Conservation (phyloP, 2,888 invertebrate species). For the Coelopa pilipes region DNA sequence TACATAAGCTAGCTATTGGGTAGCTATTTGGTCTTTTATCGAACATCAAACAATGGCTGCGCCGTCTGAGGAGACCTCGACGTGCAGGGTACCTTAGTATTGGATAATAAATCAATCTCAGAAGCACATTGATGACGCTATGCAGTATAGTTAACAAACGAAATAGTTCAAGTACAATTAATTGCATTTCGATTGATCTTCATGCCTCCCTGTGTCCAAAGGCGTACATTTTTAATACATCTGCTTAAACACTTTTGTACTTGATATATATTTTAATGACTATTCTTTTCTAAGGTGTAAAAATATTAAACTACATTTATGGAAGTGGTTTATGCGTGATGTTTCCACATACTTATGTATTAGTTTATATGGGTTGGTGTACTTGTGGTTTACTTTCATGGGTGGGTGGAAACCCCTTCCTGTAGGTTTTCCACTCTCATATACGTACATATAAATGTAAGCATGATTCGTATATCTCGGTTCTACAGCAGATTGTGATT, state of each 20-base stretch:
- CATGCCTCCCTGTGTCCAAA: no score
- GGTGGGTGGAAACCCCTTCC: conserved; percentile 28
- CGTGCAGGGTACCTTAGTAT: no score
- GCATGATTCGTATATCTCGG: conserved; percentile 4
- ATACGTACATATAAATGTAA: neutral
- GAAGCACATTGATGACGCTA: no score
- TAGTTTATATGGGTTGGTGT: conserved; percentile 4
- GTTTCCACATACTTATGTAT: neutral
- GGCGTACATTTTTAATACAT: no score
- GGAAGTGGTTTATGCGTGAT: conserved; percentile 28
- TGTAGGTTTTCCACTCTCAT: conserved; percentile 16
- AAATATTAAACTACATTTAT: conserved; percentile 46
- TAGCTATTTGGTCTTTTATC: neutral
- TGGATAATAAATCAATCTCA: no score
- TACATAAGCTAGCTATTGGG: neutral
- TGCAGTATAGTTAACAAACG: no score
- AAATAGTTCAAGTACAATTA: no score
- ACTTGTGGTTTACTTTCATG: conserved; percentile 7
- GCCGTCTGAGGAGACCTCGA: no score
- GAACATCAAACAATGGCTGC: neutral
- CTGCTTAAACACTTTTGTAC: no score
- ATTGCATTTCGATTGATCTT: no score
- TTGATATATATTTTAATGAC: conserved; percentile 12
- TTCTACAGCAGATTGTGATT: neutral
- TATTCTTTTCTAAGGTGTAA: conserved; percentile 46